These are phyloP conservation scores for Dolichomitus sp. DNA, from an alignment of 2,888 invertebrate species.

Conservation along the genomic window DNA sequence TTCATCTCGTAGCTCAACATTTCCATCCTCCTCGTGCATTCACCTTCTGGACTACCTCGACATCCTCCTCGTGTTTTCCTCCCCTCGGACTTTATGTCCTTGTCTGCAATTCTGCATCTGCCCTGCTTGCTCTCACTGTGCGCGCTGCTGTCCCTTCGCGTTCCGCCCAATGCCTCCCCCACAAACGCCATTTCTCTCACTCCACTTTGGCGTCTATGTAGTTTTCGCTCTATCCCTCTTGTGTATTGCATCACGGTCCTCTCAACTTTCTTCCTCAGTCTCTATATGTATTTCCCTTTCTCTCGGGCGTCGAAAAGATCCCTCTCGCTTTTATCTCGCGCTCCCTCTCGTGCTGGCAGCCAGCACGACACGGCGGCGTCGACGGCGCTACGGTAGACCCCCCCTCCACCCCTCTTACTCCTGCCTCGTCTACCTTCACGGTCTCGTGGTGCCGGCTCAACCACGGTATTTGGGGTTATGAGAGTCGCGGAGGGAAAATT, in stretches of 20 bases:
- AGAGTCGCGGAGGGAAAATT: slow-evolving; percentile 3
- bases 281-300: not conserved
- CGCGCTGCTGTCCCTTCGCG: not conserved
- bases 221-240: not conserved
- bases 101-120: not conserved
- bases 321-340: slow-evolving; percentile 21
- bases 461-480: not conserved
- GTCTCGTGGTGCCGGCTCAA: slow-evolving; percentile 5
- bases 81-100: not conserved
- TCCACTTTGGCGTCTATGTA: not conserved
- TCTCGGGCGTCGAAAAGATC: slow-evolving; percentile 13
- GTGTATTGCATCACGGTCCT: slow-evolving; percentile 7
- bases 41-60: slow-evolving; percentile 43
- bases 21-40: slow-evolving; percentile 55
- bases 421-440: not conserved
- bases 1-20: slow-evolving; percentile 48
- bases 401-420: not conserved
- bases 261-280: not conserved
- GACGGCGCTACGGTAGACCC: slow-evolving; percentile 4
- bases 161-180: slow-evolving; percentile 7
- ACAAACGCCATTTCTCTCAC: not conserved
- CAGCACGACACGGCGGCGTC: slow-evolving; percentile 19
- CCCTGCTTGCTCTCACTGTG: not conserved
- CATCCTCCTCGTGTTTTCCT: slow-evolving; percentile 9
- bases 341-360: not conserved